Percentiles rank a stretch among this genome's conserved stretches.
Evolutionary conservation across 2,113 vertebrate species (phyloP).

Genomic region (Oostethus manadensis): DNA sequence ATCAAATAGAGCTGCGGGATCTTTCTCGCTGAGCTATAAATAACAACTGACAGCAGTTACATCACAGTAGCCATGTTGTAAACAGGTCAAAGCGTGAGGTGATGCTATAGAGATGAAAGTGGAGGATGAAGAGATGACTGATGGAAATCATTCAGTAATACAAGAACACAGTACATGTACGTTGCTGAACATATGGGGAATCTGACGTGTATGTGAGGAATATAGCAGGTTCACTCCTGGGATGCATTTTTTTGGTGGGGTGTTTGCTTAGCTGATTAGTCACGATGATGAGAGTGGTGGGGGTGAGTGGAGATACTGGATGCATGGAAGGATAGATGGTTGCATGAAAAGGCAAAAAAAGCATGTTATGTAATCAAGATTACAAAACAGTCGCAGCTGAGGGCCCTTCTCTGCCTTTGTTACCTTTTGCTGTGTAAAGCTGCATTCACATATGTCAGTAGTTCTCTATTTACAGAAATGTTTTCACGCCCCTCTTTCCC

Average conservation of each 20-base stretch:
- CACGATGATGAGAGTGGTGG: constrained; percentile 32
- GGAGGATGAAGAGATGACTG: not conserved
- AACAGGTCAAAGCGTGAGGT: constrained; percentile 25
- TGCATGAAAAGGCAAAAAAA: constrained; percentile 24
- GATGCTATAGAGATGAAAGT: constrained; percentile 3
- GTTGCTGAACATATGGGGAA: not conserved
- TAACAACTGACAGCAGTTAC: constrained; percentile 61
- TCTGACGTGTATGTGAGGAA: not conserved
- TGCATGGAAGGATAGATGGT: constrained; percentile 21
- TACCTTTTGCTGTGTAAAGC: too few relatives aligned
- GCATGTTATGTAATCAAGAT: constrained; percentile 66
- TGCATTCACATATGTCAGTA: constrained; percentile 26
- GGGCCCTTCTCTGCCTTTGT: constrained; percentile 39
- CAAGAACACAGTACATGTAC: not conserved
- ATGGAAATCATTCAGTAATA: not conserved
- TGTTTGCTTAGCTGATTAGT: constrained; percentile 48
- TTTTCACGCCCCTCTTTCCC: too few relatives aligned
- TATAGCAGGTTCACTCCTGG: not conserved
- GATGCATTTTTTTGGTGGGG: constrained; percentile 10
- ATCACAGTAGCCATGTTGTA: constrained; percentile 43
- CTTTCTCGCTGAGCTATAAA: constrained; percentile 53
- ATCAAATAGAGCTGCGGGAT: constrained; percentile 13
- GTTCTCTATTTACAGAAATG: too few relatives aligned
- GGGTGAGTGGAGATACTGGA: not conserved
- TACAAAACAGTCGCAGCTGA: constrained; percentile 58